Evolutionary conservation across 2,888 invertebrate genomes (phyloP).

Genomic region (Uropetala carovei): DNA sequence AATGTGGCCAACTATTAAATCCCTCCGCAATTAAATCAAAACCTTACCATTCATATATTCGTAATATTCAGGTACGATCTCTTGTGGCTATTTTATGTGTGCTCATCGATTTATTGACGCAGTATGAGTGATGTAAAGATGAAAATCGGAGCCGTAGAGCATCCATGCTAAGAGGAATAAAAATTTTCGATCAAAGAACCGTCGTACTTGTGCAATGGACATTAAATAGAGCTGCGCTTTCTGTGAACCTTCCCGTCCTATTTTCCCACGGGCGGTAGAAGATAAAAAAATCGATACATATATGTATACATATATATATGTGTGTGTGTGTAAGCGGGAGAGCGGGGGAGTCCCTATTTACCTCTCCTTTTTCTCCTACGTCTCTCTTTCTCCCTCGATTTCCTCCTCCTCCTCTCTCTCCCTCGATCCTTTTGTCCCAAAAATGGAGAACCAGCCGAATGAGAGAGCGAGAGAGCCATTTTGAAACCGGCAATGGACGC

Average conservation of each 20-base stretch:
- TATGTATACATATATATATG: neutral
- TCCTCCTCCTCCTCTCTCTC: neutral
- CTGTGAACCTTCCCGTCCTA: conserved; percentile 29
- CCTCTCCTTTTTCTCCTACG: neutral
- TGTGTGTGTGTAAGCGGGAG: neutral
- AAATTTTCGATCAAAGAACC: too few species aligned
- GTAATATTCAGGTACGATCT: too few species aligned
- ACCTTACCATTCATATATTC: too few species aligned
- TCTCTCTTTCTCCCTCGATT: neutral
- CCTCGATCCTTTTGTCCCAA: conserved; percentile 32
- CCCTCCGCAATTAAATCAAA: too few species aligned
- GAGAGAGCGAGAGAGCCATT: conserved; percentile 24
- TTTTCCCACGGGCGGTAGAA: conserved; percentile 38
- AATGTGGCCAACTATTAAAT: too few species aligned
- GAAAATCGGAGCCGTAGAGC: too few species aligned
- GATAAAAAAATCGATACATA: conserved; percentile 23
- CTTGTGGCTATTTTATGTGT: too few species aligned
- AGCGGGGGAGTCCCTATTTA: conserved; percentile 37
- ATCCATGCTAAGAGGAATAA: too few species aligned
- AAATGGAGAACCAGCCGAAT: conserved; percentile 27
- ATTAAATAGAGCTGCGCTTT: neutral
- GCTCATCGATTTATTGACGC: too few species aligned
- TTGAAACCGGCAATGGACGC: conserved; percentile 1
- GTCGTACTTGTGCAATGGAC: too few species aligned
- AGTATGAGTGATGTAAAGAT: too few species aligned